Evolutionary conservation across 2,797 vertebrate genomes (phyloP), one percentile per base, ranked within the genome.

Genomic region (Sardinella longiceps): DNA sequence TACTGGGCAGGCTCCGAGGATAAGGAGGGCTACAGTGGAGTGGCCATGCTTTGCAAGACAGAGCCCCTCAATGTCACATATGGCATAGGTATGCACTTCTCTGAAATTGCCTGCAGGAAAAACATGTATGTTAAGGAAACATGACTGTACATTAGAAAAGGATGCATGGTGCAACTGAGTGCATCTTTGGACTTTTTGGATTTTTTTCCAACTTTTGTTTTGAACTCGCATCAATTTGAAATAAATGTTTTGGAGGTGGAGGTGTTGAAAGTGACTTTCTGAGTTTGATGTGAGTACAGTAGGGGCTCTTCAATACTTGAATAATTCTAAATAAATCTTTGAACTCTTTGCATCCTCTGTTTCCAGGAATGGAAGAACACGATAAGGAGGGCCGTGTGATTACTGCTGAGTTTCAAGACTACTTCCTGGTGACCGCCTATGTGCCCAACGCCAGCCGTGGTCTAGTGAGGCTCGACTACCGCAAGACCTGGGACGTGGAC

Each of bases 341-440:
- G 15, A 63, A 30, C 66, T 39, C 18, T 28, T 39, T 28, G 10
- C 4, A 28, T 25, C 4, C 5, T 1, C 43, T n/a, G 10, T 82
- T 43, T 87, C 1, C 89, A 98, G 97, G 96, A 39, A 96, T 97
- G 85, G 97, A 97, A 30, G 97, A 98, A 84, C 97, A 98, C 0
- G 97, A 98, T 87, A 97, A 97, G 77, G 97, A 98, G 89, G 97
- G 97, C 11, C 95, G 97, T 0, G 96, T 97, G 84, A 98, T 98
- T 88, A 97, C 97, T 1, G 97, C 97, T 0, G 97, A 98, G 90
- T 98, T 96, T 90, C 93, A 96, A 0, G 81, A 86, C 5, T 97
- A 95, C 90, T 97, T 93, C 89, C 90, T 98, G 89, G 96, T 98
- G 70, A 97, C 97, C 0, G 90, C 92, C 33, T 98, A 97, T 0